Evolutionary conservation across 2,113 vertebrate species (phyloP).

Genomic region (Myiagra hebetior): DNA sequence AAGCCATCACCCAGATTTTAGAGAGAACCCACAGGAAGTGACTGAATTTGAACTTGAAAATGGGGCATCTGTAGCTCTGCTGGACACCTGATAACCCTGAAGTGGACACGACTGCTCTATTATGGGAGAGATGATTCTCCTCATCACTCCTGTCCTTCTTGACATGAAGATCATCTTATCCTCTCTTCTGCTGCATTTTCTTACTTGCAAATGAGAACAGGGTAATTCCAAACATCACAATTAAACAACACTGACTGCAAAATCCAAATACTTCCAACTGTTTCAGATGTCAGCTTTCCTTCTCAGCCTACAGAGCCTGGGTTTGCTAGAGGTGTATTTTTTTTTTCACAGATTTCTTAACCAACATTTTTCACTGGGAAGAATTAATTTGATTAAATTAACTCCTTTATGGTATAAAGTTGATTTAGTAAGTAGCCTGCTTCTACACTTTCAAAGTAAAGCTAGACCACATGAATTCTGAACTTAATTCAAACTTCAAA

Average conservation of each 20-base stretch:
- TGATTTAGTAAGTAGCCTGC: neutral
- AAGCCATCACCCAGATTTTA: neutral
- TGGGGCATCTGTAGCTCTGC: neutral
- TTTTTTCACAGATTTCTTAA: neutral
- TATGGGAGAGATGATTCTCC: neutral
- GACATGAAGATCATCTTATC: neutral
- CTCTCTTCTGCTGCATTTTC: neutral
- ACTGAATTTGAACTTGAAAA: neutral
- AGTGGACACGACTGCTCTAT: neutral
- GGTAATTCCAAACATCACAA: neutral
- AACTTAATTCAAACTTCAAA: neutral
- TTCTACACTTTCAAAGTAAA: neutral
- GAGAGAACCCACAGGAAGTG: neutral
- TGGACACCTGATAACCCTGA: neutral
- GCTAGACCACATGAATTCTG: neutral
- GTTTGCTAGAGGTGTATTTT: neutral
- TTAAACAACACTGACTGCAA: neutral
- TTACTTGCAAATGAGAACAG: neutral
- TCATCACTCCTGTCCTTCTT: neutral
- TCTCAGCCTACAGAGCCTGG: neutral
- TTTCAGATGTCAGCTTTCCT: neutral
- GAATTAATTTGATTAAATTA: neutral
- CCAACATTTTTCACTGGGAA: neutral
- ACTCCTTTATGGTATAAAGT: neutral
- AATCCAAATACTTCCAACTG: neutral